Percentiles rank a stretch among this genome's conserved stretches.
Conservation (phyloP, 2,113 vertebrate species). For the Passer domesticus region DNA sequence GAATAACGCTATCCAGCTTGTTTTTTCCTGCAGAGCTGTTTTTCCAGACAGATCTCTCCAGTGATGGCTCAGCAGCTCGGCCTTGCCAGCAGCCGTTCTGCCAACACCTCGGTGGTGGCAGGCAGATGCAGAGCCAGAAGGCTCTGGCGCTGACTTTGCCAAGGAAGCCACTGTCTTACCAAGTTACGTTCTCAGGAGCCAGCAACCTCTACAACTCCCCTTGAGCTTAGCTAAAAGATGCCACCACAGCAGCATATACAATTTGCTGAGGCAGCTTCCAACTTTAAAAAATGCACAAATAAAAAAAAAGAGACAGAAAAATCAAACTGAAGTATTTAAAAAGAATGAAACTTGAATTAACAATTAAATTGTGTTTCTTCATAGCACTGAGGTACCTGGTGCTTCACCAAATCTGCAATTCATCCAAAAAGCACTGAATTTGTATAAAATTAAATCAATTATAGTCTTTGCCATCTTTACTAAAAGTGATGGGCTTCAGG, state of each 20-base stretch:
- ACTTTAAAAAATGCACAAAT: neutral
- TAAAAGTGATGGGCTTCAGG: neutral
- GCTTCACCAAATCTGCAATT: neutral
- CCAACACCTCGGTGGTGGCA: neutral
- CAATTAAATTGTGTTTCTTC: neutral
- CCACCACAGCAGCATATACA: neutral
- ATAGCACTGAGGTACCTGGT: neutral
- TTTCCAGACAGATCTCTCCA: neutral
- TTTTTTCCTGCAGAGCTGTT: neutral
- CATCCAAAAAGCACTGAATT: neutral
- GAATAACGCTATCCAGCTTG: neutral
- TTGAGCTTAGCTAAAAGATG: neutral
- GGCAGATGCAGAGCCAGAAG: constrained; percentile 14
- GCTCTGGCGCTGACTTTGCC: neutral
- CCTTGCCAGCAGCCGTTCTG: neutral
- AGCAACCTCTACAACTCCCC: neutral
- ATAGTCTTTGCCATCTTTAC: neutral
- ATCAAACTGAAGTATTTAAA: neutral
- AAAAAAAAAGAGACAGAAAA: neutral
- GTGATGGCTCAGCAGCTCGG: neutral
- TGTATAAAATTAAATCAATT: neutral
- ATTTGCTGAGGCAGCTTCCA: neutral
- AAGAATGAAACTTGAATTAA: neutral
- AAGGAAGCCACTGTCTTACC: neutral
- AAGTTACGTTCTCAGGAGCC: neutral